Evolutionary conservation across 2,888 invertebrate genomes (phyloP), one percentile per base, ranked within the genome.

Genomic region (Standfussiana lucernea): DNA sequence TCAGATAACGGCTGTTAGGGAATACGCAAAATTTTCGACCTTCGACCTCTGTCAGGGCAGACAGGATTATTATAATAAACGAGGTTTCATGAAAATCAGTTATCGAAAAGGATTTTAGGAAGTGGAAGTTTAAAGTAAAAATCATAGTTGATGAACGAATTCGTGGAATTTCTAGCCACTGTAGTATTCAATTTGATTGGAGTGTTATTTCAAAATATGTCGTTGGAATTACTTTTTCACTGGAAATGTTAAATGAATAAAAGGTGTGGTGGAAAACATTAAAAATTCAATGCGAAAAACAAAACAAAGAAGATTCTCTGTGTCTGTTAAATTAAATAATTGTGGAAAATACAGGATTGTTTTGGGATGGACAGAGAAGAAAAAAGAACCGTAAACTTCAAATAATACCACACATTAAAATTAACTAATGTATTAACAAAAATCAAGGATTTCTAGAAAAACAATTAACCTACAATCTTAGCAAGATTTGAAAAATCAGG

Each of bases 401-500:
- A 53, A 66, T 61, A 32, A 75, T 37, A 77, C n/a, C n/a, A 42
- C 18, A 18, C 0, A 32, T 40, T 53, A 61, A 7, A 66, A 70
- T 70, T 18, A 77, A 42, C 10, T 4, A 61, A 11, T 42, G 47
- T 42, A 71, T 47, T 65, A 35, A 68, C n/a, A 68, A 69, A 59
- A 40, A 35, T 5, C 21, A 35, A 61, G 59, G 10, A 61, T 61
- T 32, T 32, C 59, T 21, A 35, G 4, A 35, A 0, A 3, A 35
- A 21, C 1, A n/a, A 61, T 75, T 89, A 93, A 79, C 95, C 95
- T 47, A 96, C 96, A 82, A 96, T 94, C 67, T 94, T 96, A 21
- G 94, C 96, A 72, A 96, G 91, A 83, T 96, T 96, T 0, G 92
- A 88, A 69, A 96, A 96, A 80, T 96, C 96, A 0, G 96, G 93